phyloP scores from a whole-genome alignment of 2,888 invertebrate species.

The Epinotia brunnichana region DNA sequence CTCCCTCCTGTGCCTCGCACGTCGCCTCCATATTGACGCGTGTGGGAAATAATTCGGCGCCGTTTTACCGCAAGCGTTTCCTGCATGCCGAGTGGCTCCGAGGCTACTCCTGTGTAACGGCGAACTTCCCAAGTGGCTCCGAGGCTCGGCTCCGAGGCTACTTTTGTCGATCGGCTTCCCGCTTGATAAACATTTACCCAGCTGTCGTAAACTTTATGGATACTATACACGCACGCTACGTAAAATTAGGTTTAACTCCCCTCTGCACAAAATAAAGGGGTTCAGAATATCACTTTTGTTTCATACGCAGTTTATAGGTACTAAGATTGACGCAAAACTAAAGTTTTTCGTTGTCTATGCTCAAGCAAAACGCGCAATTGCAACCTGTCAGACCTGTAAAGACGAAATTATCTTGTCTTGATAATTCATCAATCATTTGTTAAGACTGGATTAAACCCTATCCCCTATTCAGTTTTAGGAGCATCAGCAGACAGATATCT shows the following conservation, averaged over 20 bases:
- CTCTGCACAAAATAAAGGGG: neutral
- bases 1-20: neutral
- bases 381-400: too few species aligned
- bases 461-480: neutral
- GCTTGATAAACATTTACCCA: neutral
- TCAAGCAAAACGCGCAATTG: too few species aligned
- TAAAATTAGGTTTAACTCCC: neutral
- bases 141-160: neutral
- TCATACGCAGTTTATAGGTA: neutral
- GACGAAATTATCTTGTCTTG: neutral
- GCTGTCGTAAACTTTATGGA: neutral
- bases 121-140: too few species aligned
- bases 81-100: conserved; percentile 16
- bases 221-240: neutral
- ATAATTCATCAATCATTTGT: neutral
- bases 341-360: too few species aligned
- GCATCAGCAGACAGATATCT: neutral
- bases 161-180: neutral
- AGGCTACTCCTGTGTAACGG: neutral
- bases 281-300: neutral
- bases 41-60: conserved; percentile 25
- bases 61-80: conserved; percentile 20
- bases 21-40: conserved; percentile 9
- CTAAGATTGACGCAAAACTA: too few species aligned
- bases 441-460: neutral